These are phyloP conservation scores for Chorisops tibialis DNA, from an alignment of 2,888 invertebrate genomes.

Conservation along the genomic window DNA sequence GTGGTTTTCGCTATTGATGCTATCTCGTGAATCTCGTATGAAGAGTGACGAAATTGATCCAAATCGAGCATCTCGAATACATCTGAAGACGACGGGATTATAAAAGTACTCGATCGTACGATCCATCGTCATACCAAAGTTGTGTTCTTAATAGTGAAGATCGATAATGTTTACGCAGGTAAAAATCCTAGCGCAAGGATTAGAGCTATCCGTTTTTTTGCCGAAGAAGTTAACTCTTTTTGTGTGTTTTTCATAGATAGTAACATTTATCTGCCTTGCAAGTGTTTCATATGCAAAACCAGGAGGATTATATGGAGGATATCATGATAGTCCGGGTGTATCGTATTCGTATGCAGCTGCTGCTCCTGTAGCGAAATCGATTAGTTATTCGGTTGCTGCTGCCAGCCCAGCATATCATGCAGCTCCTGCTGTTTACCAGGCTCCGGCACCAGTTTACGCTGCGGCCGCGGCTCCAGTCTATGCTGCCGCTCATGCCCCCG, in stretches of 20 bases:
- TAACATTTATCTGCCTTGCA: slow-evolving; percentile 42
- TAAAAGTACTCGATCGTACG: slow-evolving; percentile 48
- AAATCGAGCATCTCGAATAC: slow-evolving; percentile 28
- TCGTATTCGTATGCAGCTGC: slow-evolving; percentile 21
- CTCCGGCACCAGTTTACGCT: slow-evolving; percentile 31
- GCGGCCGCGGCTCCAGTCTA: slow-evolving; percentile 26
- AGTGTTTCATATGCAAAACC: slow-evolving; percentile 34
- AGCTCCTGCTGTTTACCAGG: slow-evolving; percentile 23
- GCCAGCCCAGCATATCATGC: slow-evolving; percentile 8
- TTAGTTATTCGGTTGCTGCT: neutral
- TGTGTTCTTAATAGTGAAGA: slow-evolving; percentile 49
- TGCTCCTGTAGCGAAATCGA: slow-evolving; percentile 25
- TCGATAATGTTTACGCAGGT: slow-evolving; percentile 49
- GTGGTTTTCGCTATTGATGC: too few relatives aligned
- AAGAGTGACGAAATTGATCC: slow-evolving; percentile 7
- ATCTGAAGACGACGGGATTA: slow-evolving; percentile 37
- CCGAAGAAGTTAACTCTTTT: neutral
- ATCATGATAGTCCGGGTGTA: neutral
- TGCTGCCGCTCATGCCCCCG: neutral
- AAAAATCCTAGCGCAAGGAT: too few relatives aligned
- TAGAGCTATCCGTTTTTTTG: neutral
- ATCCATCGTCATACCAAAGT: slow-evolving; percentile 49
- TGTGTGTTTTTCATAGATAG: slow-evolving; percentile 37
- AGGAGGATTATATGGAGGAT: slow-evolving; percentile 35
- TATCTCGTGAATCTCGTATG: too few relatives aligned